These are phyloP conservation scores for Cephalopterus ornatus DNA, from an alignment of 2,113 vertebrate species.

Conservation along the genomic window DNA sequence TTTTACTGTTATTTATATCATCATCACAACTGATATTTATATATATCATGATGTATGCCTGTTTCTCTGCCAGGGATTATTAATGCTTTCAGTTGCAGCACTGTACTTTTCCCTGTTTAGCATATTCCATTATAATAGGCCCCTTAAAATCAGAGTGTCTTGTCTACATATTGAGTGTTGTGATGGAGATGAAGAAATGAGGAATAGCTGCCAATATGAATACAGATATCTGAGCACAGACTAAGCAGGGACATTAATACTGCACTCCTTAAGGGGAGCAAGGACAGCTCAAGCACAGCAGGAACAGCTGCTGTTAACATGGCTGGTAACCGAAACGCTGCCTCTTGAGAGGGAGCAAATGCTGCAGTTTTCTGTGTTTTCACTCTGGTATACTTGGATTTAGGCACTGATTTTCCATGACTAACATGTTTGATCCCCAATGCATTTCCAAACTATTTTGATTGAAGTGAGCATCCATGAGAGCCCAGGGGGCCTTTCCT, in stretches of 20 bases:
- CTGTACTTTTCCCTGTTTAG: background rate
- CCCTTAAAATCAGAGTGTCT: background rate
- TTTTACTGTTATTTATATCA: background rate
- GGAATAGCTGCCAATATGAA: background rate
- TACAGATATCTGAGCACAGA: background rate
- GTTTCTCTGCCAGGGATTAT: background rate
- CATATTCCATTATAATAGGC: background rate
- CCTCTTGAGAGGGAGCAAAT: background rate
- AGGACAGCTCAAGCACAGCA: background rate
- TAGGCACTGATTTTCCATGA: background rate
- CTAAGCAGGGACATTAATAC: background rate
- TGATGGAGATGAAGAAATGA: background rate
- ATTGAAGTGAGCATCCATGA: background rate
- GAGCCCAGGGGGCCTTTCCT: background rate
- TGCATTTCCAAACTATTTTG: background rate
- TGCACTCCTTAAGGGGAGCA: background rate
- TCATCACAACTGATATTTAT: background rate
- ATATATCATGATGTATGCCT: background rate
- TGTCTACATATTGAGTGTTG: background rate
- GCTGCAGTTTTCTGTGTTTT: background rate
- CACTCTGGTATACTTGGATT: background rate
- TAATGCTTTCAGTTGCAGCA: background rate
- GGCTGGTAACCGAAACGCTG: background rate
- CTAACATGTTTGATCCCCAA: background rate
- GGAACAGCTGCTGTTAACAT: constrained; percentile 1